Percentiles rank a stretch among this genome's conserved stretches.
Conservation (phyloP, 2,797 vertebrate species). For the Xiphorhynchus erythropygius region DNA sequence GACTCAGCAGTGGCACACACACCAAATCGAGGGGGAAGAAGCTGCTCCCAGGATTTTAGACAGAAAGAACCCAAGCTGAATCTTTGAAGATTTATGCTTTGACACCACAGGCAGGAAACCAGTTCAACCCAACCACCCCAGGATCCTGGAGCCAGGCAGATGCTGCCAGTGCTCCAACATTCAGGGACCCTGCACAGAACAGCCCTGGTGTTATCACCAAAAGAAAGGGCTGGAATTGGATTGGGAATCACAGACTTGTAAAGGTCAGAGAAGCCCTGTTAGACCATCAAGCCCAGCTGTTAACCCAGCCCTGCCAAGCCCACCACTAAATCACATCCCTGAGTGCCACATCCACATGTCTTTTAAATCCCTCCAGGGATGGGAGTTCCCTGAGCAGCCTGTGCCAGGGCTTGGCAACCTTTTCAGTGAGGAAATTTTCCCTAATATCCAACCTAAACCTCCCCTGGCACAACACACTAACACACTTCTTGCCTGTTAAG, state of each 20-base stretch:
- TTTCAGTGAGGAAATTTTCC: no score
- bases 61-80: background rate
- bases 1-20: background rate
- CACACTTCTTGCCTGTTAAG: background rate
- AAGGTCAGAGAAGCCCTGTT: no score
- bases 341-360: no score
- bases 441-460: no score
- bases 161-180: background rate
- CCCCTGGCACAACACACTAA: background rate
- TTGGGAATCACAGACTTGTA: no score
- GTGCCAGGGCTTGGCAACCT: no score
- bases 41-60: background rate
- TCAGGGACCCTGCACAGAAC: background rate
- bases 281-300: no score
- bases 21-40: background rate
- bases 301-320: no score
- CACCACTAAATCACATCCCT: no score
- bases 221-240: no score
- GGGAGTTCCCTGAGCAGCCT: no score
- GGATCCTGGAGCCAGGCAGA: background rate
- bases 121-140: accelerated
- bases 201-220: background rate
- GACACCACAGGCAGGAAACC: background rate
- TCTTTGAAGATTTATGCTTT: background rate
- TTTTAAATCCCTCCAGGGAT: no score